Conservation (phyloP, 2,113 vertebrate genomes). For the Saguinus imperator region DNA sequence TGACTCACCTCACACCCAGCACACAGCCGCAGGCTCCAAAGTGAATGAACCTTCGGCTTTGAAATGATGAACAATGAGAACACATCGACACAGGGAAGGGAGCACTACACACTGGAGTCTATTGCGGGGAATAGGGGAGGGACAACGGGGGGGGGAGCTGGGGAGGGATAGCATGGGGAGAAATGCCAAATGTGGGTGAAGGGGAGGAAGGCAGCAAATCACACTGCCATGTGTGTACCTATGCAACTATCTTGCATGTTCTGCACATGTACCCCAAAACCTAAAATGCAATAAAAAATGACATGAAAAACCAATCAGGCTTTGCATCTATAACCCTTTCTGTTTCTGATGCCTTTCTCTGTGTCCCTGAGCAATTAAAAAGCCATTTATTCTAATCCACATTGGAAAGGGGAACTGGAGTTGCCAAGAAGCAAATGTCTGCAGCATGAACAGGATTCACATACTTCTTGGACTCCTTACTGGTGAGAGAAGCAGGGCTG, state of each 20-base stretch:
- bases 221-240: too few species aligned
- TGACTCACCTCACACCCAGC: background rate
- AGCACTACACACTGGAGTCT: too few species aligned
- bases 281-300: background rate
- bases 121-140: too few species aligned
- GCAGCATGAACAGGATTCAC: background rate
- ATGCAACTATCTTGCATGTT: too few species aligned
- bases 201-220: too few species aligned
- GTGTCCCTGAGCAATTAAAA: conserved; percentile 61
- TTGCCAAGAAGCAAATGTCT: background rate
- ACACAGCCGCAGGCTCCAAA: background rate
- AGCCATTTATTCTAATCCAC: conserved; percentile 42
- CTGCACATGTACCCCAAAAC: too few species aligned
- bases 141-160: too few species aligned
- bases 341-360: conserved; percentile 36
- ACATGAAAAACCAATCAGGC: conserved; percentile 45
- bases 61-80: background rate
- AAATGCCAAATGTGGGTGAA: too few species aligned
- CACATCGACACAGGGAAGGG: too few species aligned
- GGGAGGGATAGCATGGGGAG: too few species aligned
- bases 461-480: background rate
- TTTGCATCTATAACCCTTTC: conserved; percentile 40
- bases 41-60: conserved; percentile 48
- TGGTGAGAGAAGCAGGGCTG: background rate
- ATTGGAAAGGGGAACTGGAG: background rate